These are phyloP conservation scores for Otolemur crassicaudatus DNA, from an alignment of 2,797 vertebrate species.

Conservation along the genomic window DNA sequence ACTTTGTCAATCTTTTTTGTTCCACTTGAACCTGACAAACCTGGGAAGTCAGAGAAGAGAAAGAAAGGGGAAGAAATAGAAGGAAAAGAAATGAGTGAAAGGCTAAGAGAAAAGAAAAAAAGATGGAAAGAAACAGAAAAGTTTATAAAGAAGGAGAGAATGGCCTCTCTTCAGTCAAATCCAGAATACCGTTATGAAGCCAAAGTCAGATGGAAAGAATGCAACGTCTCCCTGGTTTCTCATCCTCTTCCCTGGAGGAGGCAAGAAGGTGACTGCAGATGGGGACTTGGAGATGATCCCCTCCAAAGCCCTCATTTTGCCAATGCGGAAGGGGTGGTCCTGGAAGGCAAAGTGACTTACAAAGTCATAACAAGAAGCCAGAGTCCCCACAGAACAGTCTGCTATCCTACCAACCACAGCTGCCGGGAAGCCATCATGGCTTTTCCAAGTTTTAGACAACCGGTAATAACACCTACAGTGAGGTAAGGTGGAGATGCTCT, in stretches of 20 bases:
- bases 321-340: not conserved
- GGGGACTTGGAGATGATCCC: not conserved
- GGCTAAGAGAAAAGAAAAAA: not conserved
- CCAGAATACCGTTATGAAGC: accelerated
- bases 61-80: not conserved
- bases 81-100: not conserved
- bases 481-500: not conserved
- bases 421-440: not conserved
- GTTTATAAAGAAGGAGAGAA: not conserved
- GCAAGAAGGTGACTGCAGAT: not conserved
- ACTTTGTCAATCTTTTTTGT: not conserved
- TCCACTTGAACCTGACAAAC: not conserved
- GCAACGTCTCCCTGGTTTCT: not conserved
- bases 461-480: not conserved
- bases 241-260: not conserved
- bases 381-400: not conserved
- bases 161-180: not conserved
- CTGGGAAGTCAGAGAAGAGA: not conserved
- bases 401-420: not conserved
- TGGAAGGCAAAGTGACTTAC: not conserved
- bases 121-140: not conserved
- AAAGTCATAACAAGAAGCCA: not conserved
- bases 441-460: not conserved
- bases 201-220: accelerated
- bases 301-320: not conserved